Conservation (phyloP, 2,888 invertebrate genomes). For the Cacoxenus indagator region DNA sequence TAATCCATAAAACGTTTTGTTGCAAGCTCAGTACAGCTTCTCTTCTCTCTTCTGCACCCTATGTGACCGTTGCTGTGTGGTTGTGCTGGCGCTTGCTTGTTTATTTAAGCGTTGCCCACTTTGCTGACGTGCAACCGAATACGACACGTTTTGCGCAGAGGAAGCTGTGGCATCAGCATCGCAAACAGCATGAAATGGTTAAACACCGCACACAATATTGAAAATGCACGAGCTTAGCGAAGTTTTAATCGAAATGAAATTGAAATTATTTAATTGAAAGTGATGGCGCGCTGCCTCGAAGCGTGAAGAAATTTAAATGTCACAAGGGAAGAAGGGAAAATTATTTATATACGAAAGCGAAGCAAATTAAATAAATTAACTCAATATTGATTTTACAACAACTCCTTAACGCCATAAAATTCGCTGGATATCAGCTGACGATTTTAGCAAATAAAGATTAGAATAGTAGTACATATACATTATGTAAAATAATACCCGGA, state of each 20-base stretch:
- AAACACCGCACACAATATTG: constrained; percentile 13
- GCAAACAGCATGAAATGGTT: not conserved
- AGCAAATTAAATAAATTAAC: not conserved
- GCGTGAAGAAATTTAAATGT: constrained; percentile 9
- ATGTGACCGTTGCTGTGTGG: not conserved
- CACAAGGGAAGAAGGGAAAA: not conserved
- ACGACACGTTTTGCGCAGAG: constrained; percentile 3
- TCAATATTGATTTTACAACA: not conserved
- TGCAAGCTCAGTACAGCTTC: not conserved
- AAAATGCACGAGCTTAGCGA: constrained; percentile 14
- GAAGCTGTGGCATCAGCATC: constrained; percentile 12
- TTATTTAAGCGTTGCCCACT: constrained; percentile 8
- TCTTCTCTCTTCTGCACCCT: not conserved
- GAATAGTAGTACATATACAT: too few species aligned
- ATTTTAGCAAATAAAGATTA: too few species aligned
- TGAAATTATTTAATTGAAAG: constrained; percentile 21
- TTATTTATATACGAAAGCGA: not conserved
- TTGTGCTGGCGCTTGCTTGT: not conserved
- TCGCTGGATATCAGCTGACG: too few species aligned
- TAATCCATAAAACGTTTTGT: constrained; percentile 26
- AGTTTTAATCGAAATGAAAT: constrained; percentile 22
- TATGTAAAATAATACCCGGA: too few species aligned
- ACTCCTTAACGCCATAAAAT: too few species aligned
- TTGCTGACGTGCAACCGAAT: constrained; percentile 15
- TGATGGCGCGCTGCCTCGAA: not conserved